phyloP scores from a whole-genome alignment of 2,888 invertebrate species.

The Drosophila flavopinicola region DNA sequence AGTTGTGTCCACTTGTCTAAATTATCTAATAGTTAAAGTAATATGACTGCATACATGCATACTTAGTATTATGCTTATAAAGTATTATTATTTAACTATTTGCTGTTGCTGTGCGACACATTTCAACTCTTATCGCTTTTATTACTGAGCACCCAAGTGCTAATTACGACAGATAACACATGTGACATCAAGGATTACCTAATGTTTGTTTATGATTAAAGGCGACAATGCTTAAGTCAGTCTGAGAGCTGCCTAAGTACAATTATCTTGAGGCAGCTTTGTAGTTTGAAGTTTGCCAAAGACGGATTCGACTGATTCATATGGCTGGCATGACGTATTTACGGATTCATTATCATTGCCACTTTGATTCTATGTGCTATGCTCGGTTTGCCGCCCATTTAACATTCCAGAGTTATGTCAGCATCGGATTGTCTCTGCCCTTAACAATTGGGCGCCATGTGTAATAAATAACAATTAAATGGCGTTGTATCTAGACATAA shows the following conservation, averaged over 20 bases:
- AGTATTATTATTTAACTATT: neutral
- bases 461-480: conserved; percentile 68
- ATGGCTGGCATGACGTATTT: neutral
- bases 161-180: conserved; percentile 31
- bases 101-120: conserved; percentile 28
- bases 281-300: neutral
- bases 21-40: conserved; percentile 4
- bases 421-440: conserved; percentile 7
- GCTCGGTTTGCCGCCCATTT: conserved; percentile 10
- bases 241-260: conserved; percentile 15
- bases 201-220: conserved; percentile 38
- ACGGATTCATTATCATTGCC: conserved; percentile 32
- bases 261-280: neutral
- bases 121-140: conserved; percentile 32
- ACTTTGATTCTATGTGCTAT: conserved; percentile 34
- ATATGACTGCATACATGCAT: neutral
- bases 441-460: conserved; percentile 35
- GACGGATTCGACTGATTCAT: conserved; percentile 1
- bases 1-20: neutral
- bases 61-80: conserved; percentile 5
- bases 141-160: conserved; percentile 21
- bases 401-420: conserved; percentile 23
- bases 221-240: conserved; percentile 16
- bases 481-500: conserved; percentile 29
- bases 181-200: conserved; percentile 37